Conservation (phyloP, 2,113 vertebrate species). For the Lichenostomus cassidix region DNA sequence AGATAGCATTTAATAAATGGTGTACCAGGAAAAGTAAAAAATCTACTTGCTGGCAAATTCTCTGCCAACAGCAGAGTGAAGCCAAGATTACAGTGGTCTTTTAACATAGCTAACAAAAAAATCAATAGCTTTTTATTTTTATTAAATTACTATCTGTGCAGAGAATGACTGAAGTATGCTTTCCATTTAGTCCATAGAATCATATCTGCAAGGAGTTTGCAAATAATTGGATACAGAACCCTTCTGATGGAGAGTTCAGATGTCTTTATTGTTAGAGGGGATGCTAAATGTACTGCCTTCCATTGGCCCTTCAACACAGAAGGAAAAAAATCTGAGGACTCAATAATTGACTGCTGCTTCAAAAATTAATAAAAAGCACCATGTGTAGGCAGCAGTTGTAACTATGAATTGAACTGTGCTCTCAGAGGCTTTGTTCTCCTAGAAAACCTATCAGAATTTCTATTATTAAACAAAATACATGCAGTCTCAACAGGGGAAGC, state of each 20-base stretch:
- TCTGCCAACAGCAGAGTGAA: not conserved
- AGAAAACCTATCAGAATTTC: slow-evolving; percentile 17
- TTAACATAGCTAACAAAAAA: slow-evolving; percentile 51
- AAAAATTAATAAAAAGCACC: slow-evolving; percentile 37
- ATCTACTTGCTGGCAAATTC: not conserved
- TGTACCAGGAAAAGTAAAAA: not conserved
- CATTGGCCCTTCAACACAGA: not conserved
- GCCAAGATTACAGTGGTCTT: slow-evolving; percentile 25
- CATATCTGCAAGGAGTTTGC: slow-evolving; percentile 21
- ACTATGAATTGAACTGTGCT: slow-evolving; percentile 4
- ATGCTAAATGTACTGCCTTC: not conserved
- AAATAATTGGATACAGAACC: slow-evolving; percentile 42
- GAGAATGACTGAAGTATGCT: slow-evolving; percentile 27
- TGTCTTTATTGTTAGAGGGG: slow-evolving; percentile 24
- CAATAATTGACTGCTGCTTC: slow-evolving; percentile 34
- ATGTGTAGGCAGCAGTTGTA: not conserved
- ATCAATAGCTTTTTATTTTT: slow-evolving; percentile 57
- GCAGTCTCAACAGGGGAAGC: not conserved
- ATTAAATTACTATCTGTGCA: slow-evolving; percentile 53
- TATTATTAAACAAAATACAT: not conserved
- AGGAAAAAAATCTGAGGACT: not conserved
- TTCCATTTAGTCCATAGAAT: slow-evolving; percentile 32
- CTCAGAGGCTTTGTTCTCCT: slow-evolving; percentile 23
- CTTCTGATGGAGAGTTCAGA: not conserved
- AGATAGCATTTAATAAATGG: slow-evolving; percentile 32